Conservation (phyloP, 1,140 invertebrate species). For the Drosophila lacertosa region DNA sequence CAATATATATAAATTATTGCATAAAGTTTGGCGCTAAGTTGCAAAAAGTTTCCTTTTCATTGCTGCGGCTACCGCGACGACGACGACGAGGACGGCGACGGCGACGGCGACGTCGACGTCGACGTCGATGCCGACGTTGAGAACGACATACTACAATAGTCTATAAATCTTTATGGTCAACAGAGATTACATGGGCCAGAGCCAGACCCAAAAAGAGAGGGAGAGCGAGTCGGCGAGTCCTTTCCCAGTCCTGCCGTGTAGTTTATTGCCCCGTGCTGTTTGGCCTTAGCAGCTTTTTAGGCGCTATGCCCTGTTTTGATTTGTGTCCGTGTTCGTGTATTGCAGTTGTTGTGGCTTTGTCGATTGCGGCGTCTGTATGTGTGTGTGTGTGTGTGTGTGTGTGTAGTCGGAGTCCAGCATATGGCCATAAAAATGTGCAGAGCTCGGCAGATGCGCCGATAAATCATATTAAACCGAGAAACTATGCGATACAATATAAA, state of each 20-base stretch:
- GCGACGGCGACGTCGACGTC: conserved; percentile 25
- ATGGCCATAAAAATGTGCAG: conserved; percentile 77
- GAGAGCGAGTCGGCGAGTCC: conserved; percentile 21
- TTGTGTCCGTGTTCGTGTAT: conserved; percentile 55
- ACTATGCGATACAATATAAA: conserved; percentile 54
- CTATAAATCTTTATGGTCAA: conserved; percentile 83
- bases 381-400: background rate
- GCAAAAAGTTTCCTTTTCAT: conserved; percentile 83
- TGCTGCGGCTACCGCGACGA: conserved; percentile 61
- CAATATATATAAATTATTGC: conserved; percentile 84
- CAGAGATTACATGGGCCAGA: conserved; percentile 75
- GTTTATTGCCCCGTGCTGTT: conserved; percentile 66
- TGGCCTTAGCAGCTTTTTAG: conserved; percentile 67
- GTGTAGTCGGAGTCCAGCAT: conserved; percentile 49
- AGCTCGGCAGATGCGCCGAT: conserved; percentile 61
- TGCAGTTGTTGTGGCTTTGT: conserved; percentile 68
- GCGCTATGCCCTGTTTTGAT: conserved; percentile 72
- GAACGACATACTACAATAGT: conserved; percentile 81
- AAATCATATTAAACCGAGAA: conserved; percentile 68
- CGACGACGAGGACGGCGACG: conserved; percentile 13
- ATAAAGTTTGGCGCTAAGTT: conserved; percentile 83
- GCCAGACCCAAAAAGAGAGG: conserved; percentile 9
- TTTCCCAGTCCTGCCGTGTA: conserved; percentile 55
- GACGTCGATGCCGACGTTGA: conserved; percentile 19
- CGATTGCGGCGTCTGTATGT: conserved; percentile 40